Evolutionary conservation across 2,888 invertebrate genomes (phyloP).

Genomic region (Argyresthia goedartella): DNA sequence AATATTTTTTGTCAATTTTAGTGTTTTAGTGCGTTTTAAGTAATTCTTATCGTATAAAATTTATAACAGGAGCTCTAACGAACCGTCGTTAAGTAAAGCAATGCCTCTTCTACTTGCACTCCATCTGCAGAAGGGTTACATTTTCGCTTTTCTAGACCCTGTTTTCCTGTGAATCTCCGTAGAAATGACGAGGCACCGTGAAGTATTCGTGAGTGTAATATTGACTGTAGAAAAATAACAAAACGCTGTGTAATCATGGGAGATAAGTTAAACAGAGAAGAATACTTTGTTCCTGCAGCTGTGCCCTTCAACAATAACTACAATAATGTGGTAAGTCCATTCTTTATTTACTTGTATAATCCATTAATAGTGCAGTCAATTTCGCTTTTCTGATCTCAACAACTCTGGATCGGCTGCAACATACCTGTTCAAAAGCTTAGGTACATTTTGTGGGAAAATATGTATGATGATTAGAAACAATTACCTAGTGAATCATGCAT

Average conservation of each 20-base stretch:
- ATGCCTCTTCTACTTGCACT: too few species aligned
- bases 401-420: background rate
- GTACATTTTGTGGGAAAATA: background rate
- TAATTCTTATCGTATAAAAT: too few species aligned
- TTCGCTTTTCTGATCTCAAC: background rate
- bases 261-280: constrained; percentile 48
- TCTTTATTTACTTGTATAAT: background rate
- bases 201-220: constrained; percentile 17
- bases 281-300: constrained; percentile 51
- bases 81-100: too few species aligned
- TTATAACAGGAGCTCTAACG: too few species aligned
- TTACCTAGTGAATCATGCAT: too few species aligned
- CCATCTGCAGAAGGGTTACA: too few species aligned
- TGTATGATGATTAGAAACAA: too few species aligned
- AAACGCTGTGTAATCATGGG: constrained; percentile 34
- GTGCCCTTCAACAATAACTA: constrained; percentile 49
- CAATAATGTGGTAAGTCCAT: constrained; percentile 58
- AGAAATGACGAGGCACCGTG: constrained; percentile 15
- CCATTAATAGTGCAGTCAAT: background rate
- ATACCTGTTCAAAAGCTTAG: background rate
- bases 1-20: background rate
- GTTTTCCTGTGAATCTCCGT: background rate
- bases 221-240: constrained; percentile 28
- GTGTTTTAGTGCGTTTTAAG: too few species aligned
- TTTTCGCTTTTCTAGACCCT: too few species aligned